These are phyloP conservation scores for Yasuhikotakia modesta DNA, from an alignment of 2,797 vertebrate species.

Conservation along the genomic window DNA sequence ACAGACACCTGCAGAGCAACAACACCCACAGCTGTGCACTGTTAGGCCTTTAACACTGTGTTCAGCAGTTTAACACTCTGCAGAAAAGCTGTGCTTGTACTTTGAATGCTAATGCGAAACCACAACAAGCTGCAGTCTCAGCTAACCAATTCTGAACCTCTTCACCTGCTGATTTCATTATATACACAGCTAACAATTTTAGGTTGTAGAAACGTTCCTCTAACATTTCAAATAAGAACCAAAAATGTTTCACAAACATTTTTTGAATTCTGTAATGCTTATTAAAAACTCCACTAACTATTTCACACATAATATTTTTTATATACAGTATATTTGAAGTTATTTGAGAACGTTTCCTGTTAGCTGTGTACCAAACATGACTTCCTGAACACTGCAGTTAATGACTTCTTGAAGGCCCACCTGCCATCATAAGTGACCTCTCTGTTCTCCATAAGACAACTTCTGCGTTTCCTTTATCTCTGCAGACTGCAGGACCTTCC, in stretches of 20 bases:
- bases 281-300: no score
- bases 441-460: conserved; percentile 36
- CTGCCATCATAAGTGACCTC: conserved; percentile 31
- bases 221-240: no score
- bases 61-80: conserved; percentile 34
- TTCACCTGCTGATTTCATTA: not conserved
- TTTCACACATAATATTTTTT: no score
- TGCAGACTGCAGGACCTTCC: conserved; percentile 44
- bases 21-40: conserved; percentile 58
- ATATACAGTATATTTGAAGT: no score
- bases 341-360: no score
- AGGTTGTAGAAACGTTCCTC: no score
- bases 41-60: conserved; percentile 44
- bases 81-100: conserved; percentile 41
- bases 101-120: conserved; percentile 37
- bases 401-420: conserved; percentile 29
- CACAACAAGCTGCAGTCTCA: conserved; percentile 42
- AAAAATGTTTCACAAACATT: no score
- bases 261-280: no score
- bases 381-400: conserved; percentile 9
- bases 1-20: conserved; percentile 52
- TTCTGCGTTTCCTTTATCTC: conserved; percentile 52
- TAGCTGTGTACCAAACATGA: not conserved
- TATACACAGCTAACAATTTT: no score
- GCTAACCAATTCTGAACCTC: conserved; percentile 22